These are phyloP conservation scores for Oscheius sp. DNA, from an alignment of 1,140 invertebrate species.

Conservation along the genomic window DNA sequence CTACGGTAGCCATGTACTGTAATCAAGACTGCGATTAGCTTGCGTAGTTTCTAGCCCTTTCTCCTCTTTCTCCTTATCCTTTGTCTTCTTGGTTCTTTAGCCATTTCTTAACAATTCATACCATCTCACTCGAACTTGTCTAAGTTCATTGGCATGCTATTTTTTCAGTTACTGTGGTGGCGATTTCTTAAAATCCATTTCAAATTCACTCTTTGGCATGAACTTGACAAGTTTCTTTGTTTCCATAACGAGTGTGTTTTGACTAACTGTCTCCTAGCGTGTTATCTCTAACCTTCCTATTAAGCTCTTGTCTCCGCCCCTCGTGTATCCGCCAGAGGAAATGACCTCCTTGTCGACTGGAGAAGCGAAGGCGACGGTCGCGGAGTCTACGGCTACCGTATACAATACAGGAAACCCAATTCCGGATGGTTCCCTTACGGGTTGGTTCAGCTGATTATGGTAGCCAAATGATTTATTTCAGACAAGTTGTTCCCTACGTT, in stretches of 20 bases:
- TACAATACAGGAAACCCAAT: slow-evolving; percentile 51
- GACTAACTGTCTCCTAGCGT: background rate
- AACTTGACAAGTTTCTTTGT: background rate
- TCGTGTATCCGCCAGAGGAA: slow-evolving; percentile 41
- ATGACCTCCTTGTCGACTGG: slow-evolving; percentile 54
- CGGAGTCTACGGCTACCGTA: slow-evolving; percentile 57
- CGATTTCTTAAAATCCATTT: background rate
- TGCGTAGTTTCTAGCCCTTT: slow-evolving; percentile 11
- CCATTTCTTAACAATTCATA: background rate
- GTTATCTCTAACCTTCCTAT: slow-evolving; percentile 10
- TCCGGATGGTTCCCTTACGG: slow-evolving; percentile 60
- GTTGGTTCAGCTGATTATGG: slow-evolving; percentile 34
- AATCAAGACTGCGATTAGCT: no score
- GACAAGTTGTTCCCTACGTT: slow-evolving; percentile 60
- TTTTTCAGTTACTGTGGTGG: background rate
- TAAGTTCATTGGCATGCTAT: no score
- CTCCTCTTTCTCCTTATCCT: slow-evolving; percentile 5
- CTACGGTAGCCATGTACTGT: no score
- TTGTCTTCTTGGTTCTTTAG: slow-evolving; percentile 4
- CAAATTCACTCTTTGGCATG: background rate
- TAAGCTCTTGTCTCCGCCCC: slow-evolving; percentile 57
- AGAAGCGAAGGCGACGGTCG: slow-evolving; percentile 54
- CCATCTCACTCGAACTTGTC: background rate
- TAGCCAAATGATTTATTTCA: slow-evolving; percentile 24
- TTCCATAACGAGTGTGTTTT: slow-evolving; percentile 7